A percentile compares a stretch with the other conserved stretches of the same genome.
Evolutionary conservation across 2,888 invertebrate genomes (phyloP).

Genomic region (Hyalella azteca): DNA sequence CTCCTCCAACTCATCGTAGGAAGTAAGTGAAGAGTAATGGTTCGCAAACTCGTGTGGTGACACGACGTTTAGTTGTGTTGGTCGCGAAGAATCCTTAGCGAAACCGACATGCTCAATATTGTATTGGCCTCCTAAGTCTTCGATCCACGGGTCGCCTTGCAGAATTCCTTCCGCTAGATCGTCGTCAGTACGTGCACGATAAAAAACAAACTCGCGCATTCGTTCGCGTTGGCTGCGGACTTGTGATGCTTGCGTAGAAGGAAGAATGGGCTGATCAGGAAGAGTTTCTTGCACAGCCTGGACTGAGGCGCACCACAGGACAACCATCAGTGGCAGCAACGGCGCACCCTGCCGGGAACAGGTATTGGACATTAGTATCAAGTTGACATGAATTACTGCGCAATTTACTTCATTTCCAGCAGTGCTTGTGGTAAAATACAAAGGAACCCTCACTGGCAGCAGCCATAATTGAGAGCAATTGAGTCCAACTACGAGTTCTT

Average conservation of each 20-base stretch:
- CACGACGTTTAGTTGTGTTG: background rate
- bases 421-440: too few relatives aligned
- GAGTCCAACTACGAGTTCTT: too few relatives aligned
- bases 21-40: background rate
- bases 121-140: background rate
- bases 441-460: too few relatives aligned
- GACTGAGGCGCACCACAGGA: conserved; percentile 7
- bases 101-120: background rate
- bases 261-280: background rate
- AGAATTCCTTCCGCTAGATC: conserved; percentile 5
- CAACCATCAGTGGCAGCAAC: background rate
- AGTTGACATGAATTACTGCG: too few relatives aligned
- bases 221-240: background rate
- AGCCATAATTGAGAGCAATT: too few relatives aligned
- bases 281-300: background rate
- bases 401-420: too few relatives aligned
- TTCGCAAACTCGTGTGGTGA: background rate
- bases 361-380: too few relatives aligned
- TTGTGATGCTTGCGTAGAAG: background rate
- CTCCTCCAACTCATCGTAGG: background rate
- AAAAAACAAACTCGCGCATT: conserved; percentile 13
- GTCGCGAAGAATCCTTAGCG: background rate
- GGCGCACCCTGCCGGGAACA: conserved; percentile 3
- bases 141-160: background rate
- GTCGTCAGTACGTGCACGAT: background rate